These are phyloP conservation scores for Clivina fossor DNA, from an alignment of 2,888 invertebrate genomes.

Conservation along the genomic window DNA sequence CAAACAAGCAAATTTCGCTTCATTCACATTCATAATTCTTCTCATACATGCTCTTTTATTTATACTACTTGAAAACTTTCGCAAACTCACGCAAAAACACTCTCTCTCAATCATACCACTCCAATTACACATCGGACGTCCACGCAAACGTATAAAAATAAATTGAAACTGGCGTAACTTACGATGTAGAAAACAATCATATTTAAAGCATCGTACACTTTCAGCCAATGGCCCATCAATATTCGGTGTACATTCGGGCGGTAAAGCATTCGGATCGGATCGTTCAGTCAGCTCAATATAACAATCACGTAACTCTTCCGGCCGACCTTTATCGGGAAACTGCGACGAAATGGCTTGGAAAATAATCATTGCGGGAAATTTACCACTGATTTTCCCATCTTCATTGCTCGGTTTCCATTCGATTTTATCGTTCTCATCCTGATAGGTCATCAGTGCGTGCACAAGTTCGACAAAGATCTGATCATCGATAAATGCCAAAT, in stretches of 20 bases:
- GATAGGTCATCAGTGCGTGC: slow-evolving; percentile 72
- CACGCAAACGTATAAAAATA: too few relatives aligned
- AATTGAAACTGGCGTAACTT: too few relatives aligned
- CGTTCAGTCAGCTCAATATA: slow-evolving; percentile 87
- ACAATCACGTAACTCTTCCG: slow-evolving; percentile 84
- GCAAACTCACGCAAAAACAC: too few relatives aligned
- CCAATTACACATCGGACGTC: too few relatives aligned
- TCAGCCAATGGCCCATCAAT: slow-evolving; percentile 92
- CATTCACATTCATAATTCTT: too few relatives aligned
- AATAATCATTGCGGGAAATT: slow-evolving; percentile 71
- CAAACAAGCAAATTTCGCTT: too few relatives aligned
- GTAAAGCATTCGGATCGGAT: slow-evolving; percentile 79
- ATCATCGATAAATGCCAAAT: slow-evolving; percentile 92
- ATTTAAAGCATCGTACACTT: slow-evolving; percentile 95
- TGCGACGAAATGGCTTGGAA: slow-evolving; percentile 88
- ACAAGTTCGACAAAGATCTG: slow-evolving; percentile 91
- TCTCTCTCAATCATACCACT: too few relatives aligned
- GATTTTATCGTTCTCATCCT: slow-evolving; percentile 65
- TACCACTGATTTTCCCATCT: slow-evolving; percentile 49
- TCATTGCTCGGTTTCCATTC: too few relatives aligned
- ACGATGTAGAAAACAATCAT: slow-evolving; percentile 98
- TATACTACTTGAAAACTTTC: too few relatives aligned
- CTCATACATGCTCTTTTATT: too few relatives aligned
- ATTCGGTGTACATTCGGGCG: slow-evolving; percentile 95
- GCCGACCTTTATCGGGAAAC: slow-evolving; percentile 90